Base-by-base conservation (phyloP, 2,888 invertebrate species). In the Drosophila fulvimacula region DNA sequence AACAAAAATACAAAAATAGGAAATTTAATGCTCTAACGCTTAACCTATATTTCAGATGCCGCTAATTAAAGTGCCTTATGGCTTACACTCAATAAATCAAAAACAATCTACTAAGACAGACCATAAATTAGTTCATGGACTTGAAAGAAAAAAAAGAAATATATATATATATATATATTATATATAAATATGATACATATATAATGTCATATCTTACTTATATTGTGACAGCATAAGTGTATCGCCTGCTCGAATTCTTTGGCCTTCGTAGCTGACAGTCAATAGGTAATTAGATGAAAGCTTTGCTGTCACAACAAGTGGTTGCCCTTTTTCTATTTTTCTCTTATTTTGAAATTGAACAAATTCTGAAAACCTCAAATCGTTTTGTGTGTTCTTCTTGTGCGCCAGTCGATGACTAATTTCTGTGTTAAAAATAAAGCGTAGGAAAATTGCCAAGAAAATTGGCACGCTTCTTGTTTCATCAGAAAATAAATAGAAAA, bases 391-490 rank as follows among this genome's bases (percentile, higher is more conserved):
- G 27, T 24, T 27, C 3, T 27, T 15, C n/a, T 27, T 60, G 34
- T 65, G 24, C 24, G 46, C 36, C 53, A 36, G 42, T 15, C 53
- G 46, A 82, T 84, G 83, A 84, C 79, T 84, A 87, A 88, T 84
- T 84, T 84, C 76, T 44, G 46, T 32, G 52, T 73, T 87, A 84
- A 81, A 88, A 88, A 83, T 88, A 83, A 65, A 42, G 32, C 27
- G 36, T 60, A 68, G 65, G 71, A 86, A 78, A 67, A 73, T 69
- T 82, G 88, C 77, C 77, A 74, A 88, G 81, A 88, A 85, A 83
- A 79, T 83, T 83, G 83, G 83, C 83, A 83, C 83, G 83, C 83
- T 88, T 83, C 82, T 88, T 51, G 69, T 68, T 70, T 70, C 61
- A 61, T 19, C 56, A 3, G 62, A 36, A 64, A 48, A 59, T 41